A percentile compares a stretch with the other conserved stretches of the same genome.
These are phyloP conservation scores for Callipepla squamata DNA, from an alignment of 2,113 vertebrate genomes.

Conservation along the genomic window DNA sequence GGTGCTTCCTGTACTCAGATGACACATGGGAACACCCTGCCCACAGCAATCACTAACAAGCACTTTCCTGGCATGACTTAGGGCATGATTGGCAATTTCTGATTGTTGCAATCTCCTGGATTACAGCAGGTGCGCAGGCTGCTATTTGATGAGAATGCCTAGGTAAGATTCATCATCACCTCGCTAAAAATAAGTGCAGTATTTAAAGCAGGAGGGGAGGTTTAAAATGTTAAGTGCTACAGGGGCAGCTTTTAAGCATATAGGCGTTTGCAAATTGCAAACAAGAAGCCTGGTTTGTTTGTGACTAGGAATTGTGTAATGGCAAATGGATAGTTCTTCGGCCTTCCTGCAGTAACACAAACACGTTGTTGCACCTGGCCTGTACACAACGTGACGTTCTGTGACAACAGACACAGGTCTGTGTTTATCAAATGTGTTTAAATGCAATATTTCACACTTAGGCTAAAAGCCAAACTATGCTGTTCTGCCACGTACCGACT, in stretches of 20 bases:
- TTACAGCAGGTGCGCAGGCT: background rate
- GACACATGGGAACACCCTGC: background rate
- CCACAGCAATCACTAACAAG: background rate
- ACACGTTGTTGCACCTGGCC: background rate
- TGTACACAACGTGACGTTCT: background rate
- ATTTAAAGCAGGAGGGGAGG: slow-evolving; percentile 13
- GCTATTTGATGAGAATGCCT: background rate
- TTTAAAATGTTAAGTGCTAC: slow-evolving; percentile 39
- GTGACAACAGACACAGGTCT: background rate
- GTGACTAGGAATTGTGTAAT: background rate
- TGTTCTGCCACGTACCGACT: background rate
- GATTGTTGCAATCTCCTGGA: background rate
- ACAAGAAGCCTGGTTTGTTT: background rate
- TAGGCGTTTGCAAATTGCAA: background rate
- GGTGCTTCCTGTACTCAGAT: background rate
- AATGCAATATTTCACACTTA: background rate
- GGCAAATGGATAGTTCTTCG: background rate
- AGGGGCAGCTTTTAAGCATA: slow-evolving; percentile 11
- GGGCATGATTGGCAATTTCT: background rate
- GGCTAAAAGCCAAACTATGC: background rate
- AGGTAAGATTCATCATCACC: background rate
- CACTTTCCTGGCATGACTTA: background rate
- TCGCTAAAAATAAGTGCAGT: slow-evolving; percentile 47
- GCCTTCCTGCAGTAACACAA: background rate
- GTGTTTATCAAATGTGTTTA: background rate